These are phyloP conservation scores for Diuraphis noxia DNA, from an alignment of 1,140 invertebrate genomes.

Conservation along the genomic window DNA sequence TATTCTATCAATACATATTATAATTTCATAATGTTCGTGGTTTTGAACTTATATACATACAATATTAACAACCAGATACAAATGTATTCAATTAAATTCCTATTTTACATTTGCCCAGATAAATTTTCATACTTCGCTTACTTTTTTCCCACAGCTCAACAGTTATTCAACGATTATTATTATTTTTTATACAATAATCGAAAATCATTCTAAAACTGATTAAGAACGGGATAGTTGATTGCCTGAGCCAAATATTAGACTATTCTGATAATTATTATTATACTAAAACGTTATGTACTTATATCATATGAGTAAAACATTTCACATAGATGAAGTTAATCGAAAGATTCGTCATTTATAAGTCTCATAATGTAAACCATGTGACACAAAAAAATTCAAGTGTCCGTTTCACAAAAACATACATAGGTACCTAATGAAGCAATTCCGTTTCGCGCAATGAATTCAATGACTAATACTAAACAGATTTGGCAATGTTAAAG, in stretches of 20 bases:
- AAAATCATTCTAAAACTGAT: no score
- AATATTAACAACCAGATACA: neutral
- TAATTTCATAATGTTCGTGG: neutral
- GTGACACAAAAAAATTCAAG: neutral
- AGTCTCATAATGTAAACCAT: neutral
- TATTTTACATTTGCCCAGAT: neutral
- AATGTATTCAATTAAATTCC: neutral
- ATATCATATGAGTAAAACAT: neutral
- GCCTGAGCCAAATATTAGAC: no score
- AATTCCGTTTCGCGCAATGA: neutral
- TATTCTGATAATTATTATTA: no score
- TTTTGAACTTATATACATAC: neutral
- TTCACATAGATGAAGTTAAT: neutral
- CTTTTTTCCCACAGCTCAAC: neutral
- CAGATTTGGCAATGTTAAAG: neutral
- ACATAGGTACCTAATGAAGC: neutral
- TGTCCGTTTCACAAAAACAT: neutral
- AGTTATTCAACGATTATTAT: neutral
- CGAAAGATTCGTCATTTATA: neutral
- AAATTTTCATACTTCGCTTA: neutral
- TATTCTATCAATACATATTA: neutral
- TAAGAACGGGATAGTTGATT: no score
- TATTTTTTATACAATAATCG: neutral
- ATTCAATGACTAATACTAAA: neutral
- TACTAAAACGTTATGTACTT: no score